Evolutionary conservation across 2,113 vertebrate species (phyloP), one percentile per base, ranked within the genome.

Genomic region (Eidolon helvum): DNA sequence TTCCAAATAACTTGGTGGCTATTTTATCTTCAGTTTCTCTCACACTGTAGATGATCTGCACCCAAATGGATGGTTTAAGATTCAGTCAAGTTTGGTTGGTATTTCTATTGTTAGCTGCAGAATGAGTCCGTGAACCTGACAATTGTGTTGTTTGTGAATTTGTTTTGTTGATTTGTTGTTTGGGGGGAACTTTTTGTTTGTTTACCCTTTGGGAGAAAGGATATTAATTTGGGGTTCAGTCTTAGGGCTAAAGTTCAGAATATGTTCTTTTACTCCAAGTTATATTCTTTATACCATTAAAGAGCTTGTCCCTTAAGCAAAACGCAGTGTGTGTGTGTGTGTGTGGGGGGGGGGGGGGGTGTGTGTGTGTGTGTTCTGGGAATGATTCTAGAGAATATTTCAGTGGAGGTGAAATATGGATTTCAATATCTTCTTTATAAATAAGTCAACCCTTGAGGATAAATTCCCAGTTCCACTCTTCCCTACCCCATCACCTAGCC

Each of bases 1-100:
- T 38, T 93, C 92, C 79, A 90, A 93, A 98, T 98, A 92, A 94
- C 92, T 96, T 96, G 92, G 96, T 87, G 53, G 35, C 96, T 85
- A 80, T 94, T 98, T 98, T 71, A 22, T 91, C 96, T 94, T 97
- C 90, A 2, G 69, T 86, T 84, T 96, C 38, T 66, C 48, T 59
- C 88, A 72, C 53, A 77, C 66, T 19, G 15, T 75, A 1, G 3
- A 89, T 68, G 95, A 80, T 79, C 84, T 75, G 80, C 69, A 82
- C 97, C 94, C 40, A 66, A 55, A 92, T 45, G 77, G 72, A 83
- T 93, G 86, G 66, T 63, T 82, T 53, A 33, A 57, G 45, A 78
- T 63, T 14, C 68, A 48, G 74, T 59, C 61, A 22, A 11, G 90
- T 63, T 86, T 5, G 11, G 7, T 28, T 10, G 88, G 16, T 5